Evolutionary conservation across 2,113 vertebrate genomes (phyloP).

Genomic region (Neomonachus schauinslandi): DNA sequence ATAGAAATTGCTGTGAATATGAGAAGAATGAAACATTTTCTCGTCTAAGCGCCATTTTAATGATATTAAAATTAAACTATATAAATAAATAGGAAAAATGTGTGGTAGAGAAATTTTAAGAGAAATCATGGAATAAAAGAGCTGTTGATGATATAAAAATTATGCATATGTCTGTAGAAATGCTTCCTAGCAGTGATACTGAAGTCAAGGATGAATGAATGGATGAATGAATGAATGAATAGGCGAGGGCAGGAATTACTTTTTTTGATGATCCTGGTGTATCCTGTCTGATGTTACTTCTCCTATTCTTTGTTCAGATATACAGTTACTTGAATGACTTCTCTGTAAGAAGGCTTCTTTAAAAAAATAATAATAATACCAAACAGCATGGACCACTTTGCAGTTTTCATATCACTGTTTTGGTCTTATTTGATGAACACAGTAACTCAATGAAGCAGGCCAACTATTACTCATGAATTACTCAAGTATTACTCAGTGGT

Average conservation of each 20-base stretch:
- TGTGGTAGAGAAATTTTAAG: not conserved
- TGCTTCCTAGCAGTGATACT: not conserved
- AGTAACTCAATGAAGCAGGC: not conserved
- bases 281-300: not conserved
- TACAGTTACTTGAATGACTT: not conserved
- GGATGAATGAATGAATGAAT: not conserved
- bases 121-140: not conserved
- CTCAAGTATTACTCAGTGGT: not conserved
- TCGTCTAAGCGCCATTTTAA: not conserved
- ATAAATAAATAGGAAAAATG: constrained; percentile 33
- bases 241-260: not conserved
- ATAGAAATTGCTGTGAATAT: not conserved
- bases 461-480: not conserved
- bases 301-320: not conserved
- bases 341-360: not conserved
- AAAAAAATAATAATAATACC: not conserved
- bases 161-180: not conserved
- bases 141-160: not conserved
- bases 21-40: constrained; percentile 8
- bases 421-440: not conserved
- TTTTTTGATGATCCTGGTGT: not conserved
- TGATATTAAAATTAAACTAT: not conserved
- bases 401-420: not conserved
- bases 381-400: not conserved
- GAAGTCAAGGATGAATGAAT: not conserved